Evolutionary conservation across 2,888 invertebrate genomes (phyloP), one percentile per base, ranked within the genome.

Genomic region (Stratiomys singularior): DNA sequence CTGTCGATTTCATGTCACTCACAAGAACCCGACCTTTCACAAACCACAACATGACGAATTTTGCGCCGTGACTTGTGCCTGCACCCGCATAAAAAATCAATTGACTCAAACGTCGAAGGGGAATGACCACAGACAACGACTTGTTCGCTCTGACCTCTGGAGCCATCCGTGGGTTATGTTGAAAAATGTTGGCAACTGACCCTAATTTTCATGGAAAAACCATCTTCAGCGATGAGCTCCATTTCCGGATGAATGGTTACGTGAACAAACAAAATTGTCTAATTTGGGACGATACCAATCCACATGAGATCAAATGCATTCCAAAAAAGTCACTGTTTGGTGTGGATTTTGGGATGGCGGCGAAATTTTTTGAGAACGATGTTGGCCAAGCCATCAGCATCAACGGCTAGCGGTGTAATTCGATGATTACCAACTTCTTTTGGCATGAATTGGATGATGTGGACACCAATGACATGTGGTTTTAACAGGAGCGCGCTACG

Each of bases 11-110:
- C 63, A 1, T 27, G 69, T 15, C 76, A 64, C 11, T 67, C n/a
- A n/a, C n/a, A n/a, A n/a, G n/a, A n/a, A n/a, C n/a, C n/a, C n/a
- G n/a, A n/a, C n/a, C n/a, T n/a, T 69, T 77, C 30, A 37, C 58
- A 52, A 44, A 58, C 58, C 15, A 30, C 77, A 52, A 66, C 74
- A 64, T 78, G 74, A 74, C 47, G 74, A 52, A 78, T 78, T 74
- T 74, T 74, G 52, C 74, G 37, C 74, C 72, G 47, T 46, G 77
- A 72, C 52, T 77, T 72, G 52, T 21, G 69, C 60, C 47, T 77
- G 46, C 69, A 69, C 37, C 58, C 47, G 27, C 71, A 60, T n/a
- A 25, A 77, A 58, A 30, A 5, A 60, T 76, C 76, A 76, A 23
- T 37, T 76, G 21, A 46, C 64, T 18, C 76, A 76, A 37, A 28